These are phyloP conservation scores for Oxyura jamaicensis DNA, from an alignment of 2,113 vertebrate species.

Conservation along the genomic window DNA sequence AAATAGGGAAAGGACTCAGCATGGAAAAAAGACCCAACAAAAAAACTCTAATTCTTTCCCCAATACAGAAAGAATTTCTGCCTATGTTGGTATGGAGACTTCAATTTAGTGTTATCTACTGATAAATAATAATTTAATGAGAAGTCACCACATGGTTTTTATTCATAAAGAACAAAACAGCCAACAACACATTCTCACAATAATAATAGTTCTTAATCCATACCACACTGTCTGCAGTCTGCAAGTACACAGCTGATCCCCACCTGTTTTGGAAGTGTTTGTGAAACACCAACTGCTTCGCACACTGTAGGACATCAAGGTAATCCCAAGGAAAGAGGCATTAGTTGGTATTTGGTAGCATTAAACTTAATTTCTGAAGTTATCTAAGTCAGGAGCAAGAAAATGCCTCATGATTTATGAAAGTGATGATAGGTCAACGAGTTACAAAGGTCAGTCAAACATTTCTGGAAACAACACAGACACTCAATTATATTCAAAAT, in stretches of 20 bases:
- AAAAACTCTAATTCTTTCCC: neutral
- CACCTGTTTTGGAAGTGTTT: neutral
- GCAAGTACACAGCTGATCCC: neutral
- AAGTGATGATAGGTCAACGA: neutral
- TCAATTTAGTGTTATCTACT: neutral
- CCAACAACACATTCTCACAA: neutral
- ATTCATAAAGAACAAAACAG: neutral
- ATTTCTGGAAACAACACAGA: neutral
- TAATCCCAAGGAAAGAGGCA: neutral
- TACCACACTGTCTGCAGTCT: neutral
- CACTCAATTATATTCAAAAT: neutral
- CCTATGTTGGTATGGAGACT: neutral
- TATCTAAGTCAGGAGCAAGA: neutral
- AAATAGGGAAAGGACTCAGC: neutral
- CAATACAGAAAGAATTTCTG: neutral
- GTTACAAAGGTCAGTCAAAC: neutral
- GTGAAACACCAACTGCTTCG: neutral
- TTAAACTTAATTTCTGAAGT: neutral
- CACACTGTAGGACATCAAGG: neutral
- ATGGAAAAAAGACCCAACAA: neutral
- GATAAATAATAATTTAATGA: slow-evolving; percentile 10
- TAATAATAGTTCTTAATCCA: neutral
- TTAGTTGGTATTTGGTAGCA: neutral
- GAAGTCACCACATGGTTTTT: neutral
- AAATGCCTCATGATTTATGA: neutral